Evolutionary conservation across 1,140 invertebrate genomes (phyloP), one percentile per base, ranked within the genome.

Genomic region (Dinoponera quadriceps): DNA sequence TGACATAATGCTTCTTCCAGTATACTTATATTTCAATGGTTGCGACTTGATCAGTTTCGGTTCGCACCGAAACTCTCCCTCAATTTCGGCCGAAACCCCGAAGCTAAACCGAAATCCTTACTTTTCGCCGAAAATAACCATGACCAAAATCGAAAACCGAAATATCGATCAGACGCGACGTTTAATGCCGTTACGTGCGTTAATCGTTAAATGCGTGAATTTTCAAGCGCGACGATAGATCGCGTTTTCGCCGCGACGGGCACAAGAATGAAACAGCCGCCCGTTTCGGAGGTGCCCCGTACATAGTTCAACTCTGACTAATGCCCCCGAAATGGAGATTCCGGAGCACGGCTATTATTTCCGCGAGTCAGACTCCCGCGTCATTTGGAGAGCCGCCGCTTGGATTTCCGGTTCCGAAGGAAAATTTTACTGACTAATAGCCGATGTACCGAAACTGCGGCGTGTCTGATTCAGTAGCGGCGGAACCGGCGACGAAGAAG

Each of bases 371-470:
- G 65, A 69, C 54, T 69, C 38, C 33, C 25, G 29, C 59, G 51
- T 82, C 60, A 33, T 65, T 62, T 74, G 25, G 33, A 57, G 65
- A 82, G 59, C 48, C 72, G 66, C 51, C 51, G 51, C 33, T 80
- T 57, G 65, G 51, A 71, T 71, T 57, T 82, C 62, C 38, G 57
- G 16, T 60, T 65, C 27, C 38, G 29, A 72, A 65, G 81, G n/a
- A 74, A 77, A 77, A 82, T 65, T 82, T 63, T 55, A 63, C 33
- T 44, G 81, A 78, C 60, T 82, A 82, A 77, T 82, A 55, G 59
- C 71, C 59, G 48, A 51, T 25, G 49, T 82, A 38, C 20, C 38
- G 20, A 20, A 38, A 33, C 57, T 48, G 69, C 51, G 59, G 20
- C 33, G 22, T 44, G 73, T 82, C 59, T 22, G 22, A 82, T 44